Base-by-base conservation (phyloP, 2,113 vertebrate genomes). In the Pangasianodon gigas region DNA sequence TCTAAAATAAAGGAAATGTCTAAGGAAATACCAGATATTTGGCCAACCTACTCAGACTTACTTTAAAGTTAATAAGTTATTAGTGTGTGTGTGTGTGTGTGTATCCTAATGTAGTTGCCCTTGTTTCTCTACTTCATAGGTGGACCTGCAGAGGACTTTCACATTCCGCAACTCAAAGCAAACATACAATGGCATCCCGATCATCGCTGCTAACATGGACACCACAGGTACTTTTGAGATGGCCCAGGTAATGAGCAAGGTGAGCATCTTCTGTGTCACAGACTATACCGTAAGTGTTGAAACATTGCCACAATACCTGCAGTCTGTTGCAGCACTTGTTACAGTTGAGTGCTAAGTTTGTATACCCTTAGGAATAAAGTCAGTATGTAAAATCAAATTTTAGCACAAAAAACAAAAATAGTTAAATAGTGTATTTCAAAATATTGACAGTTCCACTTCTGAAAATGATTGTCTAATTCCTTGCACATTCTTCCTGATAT, bases 171-270 rank as follows among this genome's bases (percentile, higher is more conserved):
- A 99, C 95, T 99, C 98, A 62, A 99, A 98, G 92, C 97, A 99
- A 93, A 98, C 97, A 0, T 99, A 99, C 95, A 97, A 96, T 0
- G 98, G 98, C 82, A 97, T 99, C 94, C 98, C 98, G 79, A 95
- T 99, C 92, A 99, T 99, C 44, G 98, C 98, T 52, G 98, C 98
- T 90, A 99, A 99, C 95, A 99, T 99, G 98, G 98, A 99, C 95
- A 99, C 98, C 6, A 99, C 99, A 44, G 98, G 98, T 19, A 99
- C 98, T 0, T 99, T 99, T 94, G 97, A 99, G 95, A 98, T 99
- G 98, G 98, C 98, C 0, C 95, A 93, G 75, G 97, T 97, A 90
- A 97, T 99, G 95, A 96, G 98, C 93, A 98, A 97, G 96, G 98
- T 99, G 94, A 95, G 94, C 91, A 4, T 62, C 24, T 29, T n/a